Percentiles rank a stretch among this genome's conserved stretches.
Conservation (phyloP, 2,888 invertebrate species). For the Pseudanteris insignis region DNA sequence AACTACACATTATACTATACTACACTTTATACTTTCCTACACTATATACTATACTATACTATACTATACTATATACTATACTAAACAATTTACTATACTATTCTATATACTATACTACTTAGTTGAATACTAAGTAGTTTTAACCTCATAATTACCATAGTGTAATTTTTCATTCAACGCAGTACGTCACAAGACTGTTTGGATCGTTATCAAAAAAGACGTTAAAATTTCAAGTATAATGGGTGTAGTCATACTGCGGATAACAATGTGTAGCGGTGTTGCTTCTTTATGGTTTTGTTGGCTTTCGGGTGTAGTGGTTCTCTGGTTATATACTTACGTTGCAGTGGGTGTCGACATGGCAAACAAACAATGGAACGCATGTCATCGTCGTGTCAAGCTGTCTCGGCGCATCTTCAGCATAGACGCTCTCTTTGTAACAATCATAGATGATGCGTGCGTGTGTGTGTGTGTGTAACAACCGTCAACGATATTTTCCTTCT, state of each 20-base stretch:
- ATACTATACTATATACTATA: no score
- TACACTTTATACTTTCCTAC: no score
- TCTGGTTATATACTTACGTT: slow-evolving; percentile 31
- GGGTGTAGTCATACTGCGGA: slow-evolving; percentile 8
- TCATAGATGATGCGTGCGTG: slow-evolving; percentile 25
- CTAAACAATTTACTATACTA: no score
- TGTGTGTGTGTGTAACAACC: slow-evolving; percentile 17
- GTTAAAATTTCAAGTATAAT: background rate
- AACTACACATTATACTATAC: no score
- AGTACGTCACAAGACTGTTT: no score
- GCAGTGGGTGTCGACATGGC: slow-evolving; percentile 45
- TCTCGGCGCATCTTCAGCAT: slow-evolving; percentile 47
- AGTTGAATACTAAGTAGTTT: no score
- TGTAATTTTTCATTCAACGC: no score
- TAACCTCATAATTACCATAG: no score
- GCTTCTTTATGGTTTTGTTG: slow-evolving; percentile 16
- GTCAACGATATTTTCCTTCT: slow-evolving; percentile 27
- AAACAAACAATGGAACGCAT: slow-evolving; percentile 58
- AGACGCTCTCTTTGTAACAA: slow-evolving; percentile 39
- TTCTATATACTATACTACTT: no score
- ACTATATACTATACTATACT: no score
- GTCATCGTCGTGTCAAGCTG: slow-evolving; percentile 58
- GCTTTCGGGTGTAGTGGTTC: slow-evolving; percentile 18
- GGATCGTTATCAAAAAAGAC: background rate
- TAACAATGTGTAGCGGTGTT: slow-evolving; percentile 13